Base-by-base conservation (phyloP, 2,113 vertebrate species). In the Misgurnus anguillicaudatus region DNA sequence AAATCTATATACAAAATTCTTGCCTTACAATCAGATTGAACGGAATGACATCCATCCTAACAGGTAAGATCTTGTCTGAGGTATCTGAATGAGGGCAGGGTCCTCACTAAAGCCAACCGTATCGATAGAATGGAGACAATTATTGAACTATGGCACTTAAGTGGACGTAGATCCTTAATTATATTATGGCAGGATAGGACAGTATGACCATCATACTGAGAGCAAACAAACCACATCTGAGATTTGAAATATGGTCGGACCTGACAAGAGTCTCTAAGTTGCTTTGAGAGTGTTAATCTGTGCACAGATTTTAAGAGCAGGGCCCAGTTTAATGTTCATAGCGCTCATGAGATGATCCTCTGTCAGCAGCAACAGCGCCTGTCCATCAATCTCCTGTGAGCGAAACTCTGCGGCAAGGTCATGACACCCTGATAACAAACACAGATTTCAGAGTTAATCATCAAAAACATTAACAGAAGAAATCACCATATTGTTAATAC, bases 281-380 rank as follows among this genome's bases (percentile, higher is more conserved):
- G 95, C 93, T 78, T 96, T 97, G 87, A 97, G 89, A 58, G 94
- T 93, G 78, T 97, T 97, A 80, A 98, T 97, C 66, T 94, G 94
- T 53, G 96, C 96, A 73, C 95, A 98, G 79, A 98, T 94, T 89
- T 98, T 98, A 67, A 98, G 89, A 0, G 96, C 96, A 13, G 96
- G 96, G 63, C 96, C 96, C 79, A 98, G 92, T 91, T 97, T 97
- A 80, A 98, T 94, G 90, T 97, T 96, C 96, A 98, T 98, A 86
- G 94, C 93, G 85, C 91, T 95, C 95, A 98, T 95, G 61, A 98
- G 94, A 88, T 98, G 96, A 82, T 98, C 96, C 89, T 98, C 96
- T 42, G 96, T 98, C 38, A 98, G 89, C 61, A 98, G 90, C 71
- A 98, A 94, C 83, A 98, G 94, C 66, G 96, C 95, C 87, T 98